Evolutionary conservation across 2,888 invertebrate genomes (phyloP), one percentile per base, ranked within the genome.

Genomic region (Synanthedon formicaeformis): DNA sequence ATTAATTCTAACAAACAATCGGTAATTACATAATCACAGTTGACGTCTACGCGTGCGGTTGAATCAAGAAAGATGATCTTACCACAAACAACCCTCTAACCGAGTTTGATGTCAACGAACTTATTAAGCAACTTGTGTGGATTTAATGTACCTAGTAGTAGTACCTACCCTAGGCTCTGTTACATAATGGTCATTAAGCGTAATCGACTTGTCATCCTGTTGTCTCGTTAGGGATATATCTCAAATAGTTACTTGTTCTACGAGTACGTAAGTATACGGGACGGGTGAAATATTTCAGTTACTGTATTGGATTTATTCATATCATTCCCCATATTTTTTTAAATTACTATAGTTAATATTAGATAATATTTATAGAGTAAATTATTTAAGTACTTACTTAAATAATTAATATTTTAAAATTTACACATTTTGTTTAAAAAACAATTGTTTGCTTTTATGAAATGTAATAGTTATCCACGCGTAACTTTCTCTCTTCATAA

Each of bases 101-200:
- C 56, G 53, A 57, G 55, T 61, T 58, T 59, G 57, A 51, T 63
- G 77, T 73, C 78, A 75, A 74, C 69, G 77, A 77, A 75, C 79
- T 62, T 61, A 60, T 63, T 65, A 67, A 73, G 72, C 69, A 66
- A 75, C 75, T 74, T 73, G 63, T 66, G 50, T 52, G 50, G 8
- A 41, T n/a, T 13, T 41, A 41, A 41, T 41, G 41, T n/a, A n/a
- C 23, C 18, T 18, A 16, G 16, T 16, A 16, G 16, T 16, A 16
- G 41, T n/a, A n/a, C 23, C 18, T 18, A 18, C 18, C 23, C 5
- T 41, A 13, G 4, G 41, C 3, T 12, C 11, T 13, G 3, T n/a
- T 41, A 41, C n/a, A 41, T n/a, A n/a, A n/a, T 41, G 12, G 41
- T 11, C 41, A 41, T n/a, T n/a, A 41, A 41, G 6, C 41, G 41